Percentiles rank a stretch among this genome's conserved stretches.
phyloP scores from a whole-genome alignment of 2,888 invertebrate genomes.

The Hedychridium roseum region DNA sequence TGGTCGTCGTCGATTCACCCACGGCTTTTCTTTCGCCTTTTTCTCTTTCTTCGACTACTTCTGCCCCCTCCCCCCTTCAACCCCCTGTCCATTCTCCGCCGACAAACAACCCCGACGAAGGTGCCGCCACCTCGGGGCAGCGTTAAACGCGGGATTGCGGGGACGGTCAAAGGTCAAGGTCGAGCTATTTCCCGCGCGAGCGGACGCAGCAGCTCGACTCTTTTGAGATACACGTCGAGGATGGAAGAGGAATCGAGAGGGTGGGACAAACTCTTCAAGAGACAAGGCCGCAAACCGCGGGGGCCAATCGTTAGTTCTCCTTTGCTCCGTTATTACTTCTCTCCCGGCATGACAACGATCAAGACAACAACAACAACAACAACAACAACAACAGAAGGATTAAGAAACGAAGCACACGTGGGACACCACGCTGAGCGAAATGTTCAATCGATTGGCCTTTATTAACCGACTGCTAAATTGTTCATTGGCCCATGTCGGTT shows the following conservation, averaged over 20 bases:
- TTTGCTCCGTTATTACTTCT: conserved; percentile 8
- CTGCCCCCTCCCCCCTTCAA: no score
- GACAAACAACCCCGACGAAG: no score
- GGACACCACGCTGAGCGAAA: no score
- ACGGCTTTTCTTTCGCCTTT: conserved; percentile 1
- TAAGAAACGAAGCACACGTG: conserved; percentile 18
- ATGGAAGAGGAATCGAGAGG: conserved; percentile 4
- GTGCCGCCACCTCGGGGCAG: conserved; percentile 37
- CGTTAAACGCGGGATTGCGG: conserved; percentile 45
- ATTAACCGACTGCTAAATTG: no score
- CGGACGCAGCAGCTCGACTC: conserved; percentile 35
- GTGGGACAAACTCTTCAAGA: conserved; percentile 4
- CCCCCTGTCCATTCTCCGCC: no score
- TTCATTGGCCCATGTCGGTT: no score
- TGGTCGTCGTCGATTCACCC: conserved; percentile 2
- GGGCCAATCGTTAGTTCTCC: no score
- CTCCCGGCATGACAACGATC: not conserved
- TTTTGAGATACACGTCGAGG: conserved; percentile 27
- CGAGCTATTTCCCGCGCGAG: conserved; percentile 56
- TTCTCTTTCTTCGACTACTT: conserved; percentile 1
- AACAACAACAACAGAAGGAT: conserved; percentile 2
- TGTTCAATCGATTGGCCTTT: no score
- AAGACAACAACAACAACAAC: not conserved
- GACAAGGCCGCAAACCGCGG: conserved; percentile 2
- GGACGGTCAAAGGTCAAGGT: conserved; percentile 55